Evolutionary conservation across 2,888 invertebrate species (phyloP).

Genomic region (Baronia brevicornis): DNA sequence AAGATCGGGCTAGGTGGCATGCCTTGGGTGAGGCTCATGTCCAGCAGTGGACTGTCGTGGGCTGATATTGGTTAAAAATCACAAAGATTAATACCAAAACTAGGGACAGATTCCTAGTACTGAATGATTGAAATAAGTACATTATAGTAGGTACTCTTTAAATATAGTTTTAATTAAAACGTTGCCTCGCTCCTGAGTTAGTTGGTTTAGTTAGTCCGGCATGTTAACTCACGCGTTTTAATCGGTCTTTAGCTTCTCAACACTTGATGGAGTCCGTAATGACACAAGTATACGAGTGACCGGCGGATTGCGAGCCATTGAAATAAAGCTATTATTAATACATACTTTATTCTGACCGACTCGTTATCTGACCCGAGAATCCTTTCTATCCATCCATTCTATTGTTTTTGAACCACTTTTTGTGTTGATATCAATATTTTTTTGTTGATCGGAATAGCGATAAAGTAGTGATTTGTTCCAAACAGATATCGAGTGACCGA

Average conservation of each 20-base stretch:
- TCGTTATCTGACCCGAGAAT: constrained; percentile 64
- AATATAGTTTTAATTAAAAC: too few relatives aligned
- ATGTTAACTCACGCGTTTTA: constrained; percentile 4
- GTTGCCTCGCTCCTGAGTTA: too few relatives aligned
- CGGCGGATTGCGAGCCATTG: constrained; percentile 38
- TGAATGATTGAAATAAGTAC: too few relatives aligned
- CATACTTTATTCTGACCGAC: constrained; percentile 52
- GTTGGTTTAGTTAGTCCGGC: too few relatives aligned
- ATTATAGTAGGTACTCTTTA: too few relatives aligned
- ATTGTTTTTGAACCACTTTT: constrained; percentile 72
- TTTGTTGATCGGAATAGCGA: constrained; percentile 65
- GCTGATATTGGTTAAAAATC: too few relatives aligned
- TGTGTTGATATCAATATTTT: constrained; percentile 73
- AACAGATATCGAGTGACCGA: constrained; percentile 55
- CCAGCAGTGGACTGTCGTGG: too few relatives aligned
- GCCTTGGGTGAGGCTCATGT: too few relatives aligned
- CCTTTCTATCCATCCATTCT: constrained; percentile 71
- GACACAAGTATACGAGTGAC: constrained; percentile 42
- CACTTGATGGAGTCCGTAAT: constrained; percentile 28
- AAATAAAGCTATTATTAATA: constrained; percentile 69
- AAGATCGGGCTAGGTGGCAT: too few relatives aligned
- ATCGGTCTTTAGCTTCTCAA: constrained; percentile 8
- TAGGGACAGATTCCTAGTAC: too few relatives aligned
- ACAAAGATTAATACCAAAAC: too few relatives aligned
- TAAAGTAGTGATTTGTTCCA: constrained; percentile 72